phyloP scores from a whole-genome alignment of 2,797 vertebrate genomes.

The Aphelocoma californica region DNA sequence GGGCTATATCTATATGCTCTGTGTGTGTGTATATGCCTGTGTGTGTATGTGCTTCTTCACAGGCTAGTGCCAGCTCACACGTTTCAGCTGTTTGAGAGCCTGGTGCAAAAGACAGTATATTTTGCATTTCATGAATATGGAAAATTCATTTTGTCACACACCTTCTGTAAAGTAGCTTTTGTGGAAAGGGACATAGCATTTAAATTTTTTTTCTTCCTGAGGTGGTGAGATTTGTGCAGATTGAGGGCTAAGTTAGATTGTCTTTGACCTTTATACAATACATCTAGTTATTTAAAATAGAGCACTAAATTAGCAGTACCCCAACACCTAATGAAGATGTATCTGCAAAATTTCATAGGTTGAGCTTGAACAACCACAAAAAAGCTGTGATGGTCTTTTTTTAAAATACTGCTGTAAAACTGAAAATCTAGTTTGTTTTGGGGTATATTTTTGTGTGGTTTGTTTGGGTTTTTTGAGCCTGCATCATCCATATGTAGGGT shows the following conservation, averaged over 20 bases:
- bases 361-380: background rate
- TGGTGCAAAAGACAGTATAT: background rate
- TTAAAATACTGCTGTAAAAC: background rate
- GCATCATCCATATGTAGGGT: background rate
- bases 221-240: background rate
- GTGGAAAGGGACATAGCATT: background rate
- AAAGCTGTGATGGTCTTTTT: background rate
- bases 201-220: background rate
- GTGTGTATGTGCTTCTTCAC: background rate
- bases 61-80: background rate
- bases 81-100: background rate
- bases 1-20: background rate
- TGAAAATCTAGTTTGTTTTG: background rate
- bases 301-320: background rate
- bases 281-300: background rate
- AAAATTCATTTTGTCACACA: background rate
- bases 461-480: background rate
- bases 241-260: background rate
- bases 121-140: background rate
- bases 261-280: background rate
- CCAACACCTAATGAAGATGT: background rate
- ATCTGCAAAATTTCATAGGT: background rate
- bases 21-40: background rate
- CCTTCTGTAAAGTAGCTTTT: background rate
- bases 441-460: background rate